Base-by-base conservation (phyloP, 2,113 vertebrate species). In the Spea bombifrons region DNA sequence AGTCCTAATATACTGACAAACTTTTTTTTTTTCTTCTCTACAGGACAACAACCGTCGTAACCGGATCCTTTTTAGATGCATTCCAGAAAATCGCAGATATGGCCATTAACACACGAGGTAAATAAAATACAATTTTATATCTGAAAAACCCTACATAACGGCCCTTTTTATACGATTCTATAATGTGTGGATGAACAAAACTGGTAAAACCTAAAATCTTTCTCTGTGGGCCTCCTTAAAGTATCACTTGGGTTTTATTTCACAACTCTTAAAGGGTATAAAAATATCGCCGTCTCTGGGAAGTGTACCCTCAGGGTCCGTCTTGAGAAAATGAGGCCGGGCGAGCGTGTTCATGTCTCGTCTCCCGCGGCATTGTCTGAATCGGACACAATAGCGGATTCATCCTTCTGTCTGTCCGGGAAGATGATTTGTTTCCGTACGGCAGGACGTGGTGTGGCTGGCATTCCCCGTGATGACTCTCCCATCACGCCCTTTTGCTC, bases 21-120 rank as follows among this genome's bases (percentile, higher is more conserved):
- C 9, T 61, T 50, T 6, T 46, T 44, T 65, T 44, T 16, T 17
- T 3, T 72, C 4, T 83, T 50, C 65, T 72, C 88, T 82, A 45
- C 86, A 94, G 93, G 88, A 92, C 92, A 0, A 94, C 92, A 59
- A 88, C 92, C 71, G 75, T 91, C n/a, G 89, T 92, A 63, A 92
- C 91, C 0, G 90, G 92, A 75, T 90, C 93, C 4, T 94, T 94
- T 86, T 83, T 94, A 78, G 93, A 94, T 17, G 92, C 93, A 17
- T 94, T 94, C 85, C 93, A 94, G 87, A 94, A 94, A 85, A 91
- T 94, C 65, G 93, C 93, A 6, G 93, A 94, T 87, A 90, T 94
- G 88, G 93, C 93, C 2, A 94, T 91, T 0, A 91, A 92, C 71
- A 93, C 93, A 63, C 86, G 92, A 89, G 93, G 93, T 93, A 85